Evolutionary conservation across 2,888 invertebrate species (phyloP).

Genomic region (Labia minor): DNA sequence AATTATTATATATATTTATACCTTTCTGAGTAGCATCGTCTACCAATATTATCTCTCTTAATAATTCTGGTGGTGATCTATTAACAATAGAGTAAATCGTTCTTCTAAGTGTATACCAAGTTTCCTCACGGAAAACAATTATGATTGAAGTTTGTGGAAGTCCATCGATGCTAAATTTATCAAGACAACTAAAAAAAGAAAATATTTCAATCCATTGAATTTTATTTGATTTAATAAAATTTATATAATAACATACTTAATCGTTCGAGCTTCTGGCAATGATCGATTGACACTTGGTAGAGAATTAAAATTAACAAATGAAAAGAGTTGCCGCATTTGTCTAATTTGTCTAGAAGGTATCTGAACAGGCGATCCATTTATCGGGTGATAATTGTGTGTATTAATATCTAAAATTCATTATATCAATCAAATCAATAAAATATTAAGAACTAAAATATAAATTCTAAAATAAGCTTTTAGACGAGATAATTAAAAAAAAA

Average conservation of each 20-base stretch:
- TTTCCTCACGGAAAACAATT: slow-evolving; percentile 98
- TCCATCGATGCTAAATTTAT: slow-evolving; percentile 45
- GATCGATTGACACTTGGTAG: slow-evolving; percentile 74
- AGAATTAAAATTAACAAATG: slow-evolving; percentile 77
- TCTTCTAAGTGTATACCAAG: slow-evolving; percentile 90
- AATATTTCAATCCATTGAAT: not conserved
- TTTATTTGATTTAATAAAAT: not conserved
- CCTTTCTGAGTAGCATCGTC: slow-evolving; percentile 96
- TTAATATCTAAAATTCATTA: slow-evolving; percentile 49
- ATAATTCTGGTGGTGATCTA: slow-evolving; percentile 73
- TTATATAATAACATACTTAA: slow-evolving; percentile 46
- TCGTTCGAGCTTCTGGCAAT: slow-evolving; percentile 72
- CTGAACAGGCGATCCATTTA: slow-evolving; percentile 66
- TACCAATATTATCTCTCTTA: slow-evolving; percentile 91
- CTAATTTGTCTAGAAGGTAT: slow-evolving; percentile 62
- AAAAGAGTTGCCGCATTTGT: slow-evolving; percentile 66
- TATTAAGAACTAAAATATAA: not conserved
- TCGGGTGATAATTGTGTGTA: slow-evolving; percentile 64
- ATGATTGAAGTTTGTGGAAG: slow-evolving; percentile 92
- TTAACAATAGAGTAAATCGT: slow-evolving; percentile 97
- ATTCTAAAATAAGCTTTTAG: not conserved
- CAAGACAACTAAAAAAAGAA: slow-evolving; percentile 47
- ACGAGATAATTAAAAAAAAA: too few species aligned
- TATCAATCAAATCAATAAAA: not conserved
- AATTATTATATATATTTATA: slow-evolving; percentile 34